phyloP scores from a whole-genome alignment of 2,113 vertebrate genomes.

The Acrocephalus arundinaceus region DNA sequence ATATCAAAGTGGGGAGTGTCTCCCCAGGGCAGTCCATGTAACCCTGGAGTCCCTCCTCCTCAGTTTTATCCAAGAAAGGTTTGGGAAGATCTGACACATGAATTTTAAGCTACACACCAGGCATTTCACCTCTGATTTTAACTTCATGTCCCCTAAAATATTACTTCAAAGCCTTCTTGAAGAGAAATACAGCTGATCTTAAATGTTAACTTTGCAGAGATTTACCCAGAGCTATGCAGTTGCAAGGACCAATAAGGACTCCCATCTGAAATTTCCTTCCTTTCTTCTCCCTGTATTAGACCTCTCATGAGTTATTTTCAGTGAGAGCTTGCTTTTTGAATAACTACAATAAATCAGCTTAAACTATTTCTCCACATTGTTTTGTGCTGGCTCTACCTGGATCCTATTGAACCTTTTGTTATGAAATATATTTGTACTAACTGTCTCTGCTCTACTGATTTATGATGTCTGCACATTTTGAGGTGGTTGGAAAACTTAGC shows the following conservation, averaged over 20 bases:
- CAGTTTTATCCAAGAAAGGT: background rate
- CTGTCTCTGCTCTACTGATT: background rate
- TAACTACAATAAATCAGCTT: conserved; percentile 32
- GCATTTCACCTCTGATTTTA: conserved; percentile 7
- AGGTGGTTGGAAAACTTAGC: background rate
- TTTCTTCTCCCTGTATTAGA: background rate
- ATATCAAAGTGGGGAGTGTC: background rate
- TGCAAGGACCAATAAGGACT: background rate
- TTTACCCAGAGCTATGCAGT: background rate
- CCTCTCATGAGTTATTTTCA: background rate
- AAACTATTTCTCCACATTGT: conserved; percentile 9
- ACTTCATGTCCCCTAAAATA: background rate
- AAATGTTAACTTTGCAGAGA: background rate
- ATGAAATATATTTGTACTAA: conserved; percentile 20
- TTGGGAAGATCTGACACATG: background rate
- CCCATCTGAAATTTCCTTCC: conserved; percentile 34
- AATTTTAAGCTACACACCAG: background rate
- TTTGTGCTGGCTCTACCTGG: conserved; percentile 10
- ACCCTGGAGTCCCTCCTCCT: background rate
- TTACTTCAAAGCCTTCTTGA: conserved; percentile 14
- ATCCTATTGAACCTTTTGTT: conserved; percentile 31
- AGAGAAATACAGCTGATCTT: conserved; percentile 14
- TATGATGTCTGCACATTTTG: conserved; percentile 15
- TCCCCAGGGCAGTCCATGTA: background rate
- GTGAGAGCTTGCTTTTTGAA: background rate